phyloP scores from a whole-genome alignment of 2,797 vertebrate genomes.

The Crocidura indochinensis region DNA sequence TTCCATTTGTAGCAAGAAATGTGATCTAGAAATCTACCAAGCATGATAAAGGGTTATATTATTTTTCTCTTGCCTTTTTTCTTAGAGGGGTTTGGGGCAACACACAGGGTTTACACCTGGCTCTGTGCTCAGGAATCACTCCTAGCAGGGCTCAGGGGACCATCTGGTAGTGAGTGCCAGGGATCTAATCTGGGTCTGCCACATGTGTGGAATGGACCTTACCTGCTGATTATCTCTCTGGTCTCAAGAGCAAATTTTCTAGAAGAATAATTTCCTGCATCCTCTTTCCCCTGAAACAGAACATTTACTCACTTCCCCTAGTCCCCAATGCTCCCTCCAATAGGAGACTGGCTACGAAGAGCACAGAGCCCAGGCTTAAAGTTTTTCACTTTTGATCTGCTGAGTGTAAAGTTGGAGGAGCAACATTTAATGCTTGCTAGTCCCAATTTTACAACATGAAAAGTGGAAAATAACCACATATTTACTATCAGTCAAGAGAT shows the following conservation, averaged over 20 bases:
- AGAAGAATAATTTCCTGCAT: not conserved
- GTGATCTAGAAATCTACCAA: not conserved
- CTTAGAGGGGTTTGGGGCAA: no score
- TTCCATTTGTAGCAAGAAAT: conserved; percentile 37
- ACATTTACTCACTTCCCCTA: not conserved
- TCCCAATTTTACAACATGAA: not conserved
- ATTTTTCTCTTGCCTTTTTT: no score
- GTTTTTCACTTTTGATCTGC: not conserved
- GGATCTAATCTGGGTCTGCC: no score
- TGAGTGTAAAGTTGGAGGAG: not conserved
- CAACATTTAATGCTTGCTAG: not conserved
- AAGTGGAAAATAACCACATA: not conserved
- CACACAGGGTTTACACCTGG: no score
- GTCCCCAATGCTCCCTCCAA: not conserved
- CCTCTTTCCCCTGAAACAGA: not conserved
- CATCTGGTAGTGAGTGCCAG: no score
- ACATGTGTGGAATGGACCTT: no score
- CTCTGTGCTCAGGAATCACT: no score
- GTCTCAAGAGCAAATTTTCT: not conserved
- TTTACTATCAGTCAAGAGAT: not conserved
- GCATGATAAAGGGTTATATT: not conserved
- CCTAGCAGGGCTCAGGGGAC: no score
- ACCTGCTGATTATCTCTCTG: no score
- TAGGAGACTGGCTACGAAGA: not conserved
- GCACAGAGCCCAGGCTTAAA: not conserved